Evolutionary conservation across 1,140 invertebrate species (phyloP), one percentile per base, ranked within the genome.

Genomic region (Aphaenogaster floridana): DNA sequence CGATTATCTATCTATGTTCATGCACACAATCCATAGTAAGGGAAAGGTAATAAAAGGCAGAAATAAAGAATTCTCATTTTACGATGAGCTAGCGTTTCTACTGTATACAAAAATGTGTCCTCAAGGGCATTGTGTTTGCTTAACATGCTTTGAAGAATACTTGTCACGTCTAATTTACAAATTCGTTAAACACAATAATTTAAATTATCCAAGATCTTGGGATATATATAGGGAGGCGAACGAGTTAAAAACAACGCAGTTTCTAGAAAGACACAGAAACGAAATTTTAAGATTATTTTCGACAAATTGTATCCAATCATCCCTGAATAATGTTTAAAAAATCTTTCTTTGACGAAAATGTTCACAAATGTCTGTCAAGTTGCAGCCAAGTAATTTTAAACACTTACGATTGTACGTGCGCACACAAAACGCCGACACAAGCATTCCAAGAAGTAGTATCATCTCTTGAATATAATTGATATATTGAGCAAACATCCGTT

Each of bases 111-210:
- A 57, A 74, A 74, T 17, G 3, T 39, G 9, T 21, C 4, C 9
- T 42, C 71, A 57, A 74, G 17, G 0, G 3, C 9, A 57, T 9
- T 74, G 52, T 57, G 34, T 74, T 74, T 74, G 71, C 52, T 57
- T 57, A n/a, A 9, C 11, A 36, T 57, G 52, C 11, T 54, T 39
- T 1, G n/a, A 36, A 72, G 3, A 36, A 72, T 9, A n/a, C 39
- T 57, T 57, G 8, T 17, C 71, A 34, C 34, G 0, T 39, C 2
- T 39, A 21, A 6, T 36, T 5, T 57, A 74, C 15, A 17, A 39
- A 39, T 74, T 74, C 4, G 3, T 74, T 0, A 11, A n/a, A 57
- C 4, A 13, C 13, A 57, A 74, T 39, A 39, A 72, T 17, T 11
- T 74, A 15, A n/a, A 7, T 36, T 74, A 21, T 39, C 9, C 36